Base-by-base conservation (phyloP, 2,113 vertebrate species). In the Embiotoca jacksoni region DNA sequence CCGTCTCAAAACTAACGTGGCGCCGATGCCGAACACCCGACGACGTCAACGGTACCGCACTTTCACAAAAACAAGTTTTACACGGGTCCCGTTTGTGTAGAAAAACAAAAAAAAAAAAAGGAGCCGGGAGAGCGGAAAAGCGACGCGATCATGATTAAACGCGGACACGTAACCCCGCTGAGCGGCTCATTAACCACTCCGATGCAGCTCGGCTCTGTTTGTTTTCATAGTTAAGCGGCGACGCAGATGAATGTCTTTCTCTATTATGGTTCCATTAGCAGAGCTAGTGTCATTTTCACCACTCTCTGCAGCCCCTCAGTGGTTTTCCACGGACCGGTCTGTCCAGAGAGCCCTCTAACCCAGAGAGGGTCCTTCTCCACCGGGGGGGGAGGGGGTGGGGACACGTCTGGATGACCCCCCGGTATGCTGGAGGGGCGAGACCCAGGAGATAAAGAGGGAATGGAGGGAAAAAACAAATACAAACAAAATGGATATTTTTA, bases 181-280 rank as follows among this genome's bases (percentile, higher is more conserved):
- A 72, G 76, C 10, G 83, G 64, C 72, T 62, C 88, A 86, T 89
- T 88, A 88, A 83, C 52, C 50, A 13, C 64, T 75, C 55, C 55
- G 58, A 87, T 41, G 49, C 56, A 52, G 78, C 79, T 69, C 76
- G 59, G 57, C 37, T 78, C 66, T 66, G 70, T 79, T 88, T 92
- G 87, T 92, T 92, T 88, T 79, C 60, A 72, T 66, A 84, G 82
- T 23, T 8, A 44, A 61, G 80, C 82, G 39, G 65, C n/a, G 64
- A 55, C 79, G 70, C 58, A 85, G 87, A 89, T 73, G 41, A 82
- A 86, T 91, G 76, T 83, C 73, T 72, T 5, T 85, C 84, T 79
- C 52, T 88, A 39, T 89, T 90, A 55, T 91, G 67, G 74, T 90
- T 89, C 72, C 84, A 88, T 91, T 90, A 87, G 70, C 35, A 55